Percentiles rank a stretch among this genome's conserved stretches.
Conservation (phyloP, 2,113 vertebrate species). For the Onychorhynchus coronatus region DNA sequence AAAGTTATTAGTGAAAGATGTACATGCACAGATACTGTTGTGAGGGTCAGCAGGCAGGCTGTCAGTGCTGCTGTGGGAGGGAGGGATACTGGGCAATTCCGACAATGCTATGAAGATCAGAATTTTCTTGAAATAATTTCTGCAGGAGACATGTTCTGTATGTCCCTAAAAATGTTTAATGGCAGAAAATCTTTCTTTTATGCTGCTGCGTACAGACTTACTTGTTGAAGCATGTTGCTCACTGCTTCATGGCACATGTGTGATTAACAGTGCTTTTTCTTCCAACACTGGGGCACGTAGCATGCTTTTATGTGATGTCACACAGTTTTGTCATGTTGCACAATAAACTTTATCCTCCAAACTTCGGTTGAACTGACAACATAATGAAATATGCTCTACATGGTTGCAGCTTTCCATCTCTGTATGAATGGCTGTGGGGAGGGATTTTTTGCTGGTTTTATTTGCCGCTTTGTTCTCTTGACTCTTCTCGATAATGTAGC, state of each 20-base stretch:
- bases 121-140: background rate
- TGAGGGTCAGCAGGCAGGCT: background rate
- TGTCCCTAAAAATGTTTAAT: background rate
- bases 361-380: background rate
- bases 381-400: rapidly evolving
- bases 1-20: background rate
- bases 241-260: rapidly evolving
- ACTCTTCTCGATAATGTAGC: background rate
- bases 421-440: background rate
- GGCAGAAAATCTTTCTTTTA: background rate
- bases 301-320: background rate
- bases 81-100: background rate
- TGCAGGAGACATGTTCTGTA: background rate
- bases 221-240: background rate
- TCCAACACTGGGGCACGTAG: background rate
- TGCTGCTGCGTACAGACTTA: rapidly evolving
- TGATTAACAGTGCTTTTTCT: background rate
- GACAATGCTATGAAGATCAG: background rate
- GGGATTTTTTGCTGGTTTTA: background rate
- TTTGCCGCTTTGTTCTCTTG: background rate
- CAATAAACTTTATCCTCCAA: background rate
- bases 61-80: background rate
- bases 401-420: background rate
- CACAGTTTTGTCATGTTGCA: background rate
- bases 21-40: background rate